These are phyloP conservation scores for Pelecanoides urinatrix DNA, from an alignment of 2,113 vertebrate genomes.

Conservation along the genomic window DNA sequence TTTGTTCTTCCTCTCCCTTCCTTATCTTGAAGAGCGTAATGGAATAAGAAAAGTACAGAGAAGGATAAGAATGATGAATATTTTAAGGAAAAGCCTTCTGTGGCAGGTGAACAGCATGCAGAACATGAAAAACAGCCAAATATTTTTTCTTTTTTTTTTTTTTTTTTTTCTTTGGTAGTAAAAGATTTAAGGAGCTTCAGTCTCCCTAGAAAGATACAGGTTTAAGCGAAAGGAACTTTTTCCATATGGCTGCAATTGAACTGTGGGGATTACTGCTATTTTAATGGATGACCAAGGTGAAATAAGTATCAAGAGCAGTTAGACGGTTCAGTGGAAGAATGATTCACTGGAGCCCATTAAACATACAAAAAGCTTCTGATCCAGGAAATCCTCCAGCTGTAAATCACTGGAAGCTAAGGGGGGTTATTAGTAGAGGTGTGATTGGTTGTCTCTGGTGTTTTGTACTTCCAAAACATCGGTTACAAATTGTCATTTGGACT, in stretches of 20 bases:
- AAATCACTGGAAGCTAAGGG: not conserved
- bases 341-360: not conserved
- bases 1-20: not conserved
- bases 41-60: not conserved
- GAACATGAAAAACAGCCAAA: rapidly evolving
- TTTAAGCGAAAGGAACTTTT: not conserved
- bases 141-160: not conserved
- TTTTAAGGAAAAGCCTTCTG: not conserved
- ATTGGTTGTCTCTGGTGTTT: not conserved
- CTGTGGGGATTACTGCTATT: not conserved
- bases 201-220: not conserved
- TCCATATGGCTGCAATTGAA: not conserved
- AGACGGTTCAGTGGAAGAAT: not conserved
- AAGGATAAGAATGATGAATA: not conserved
- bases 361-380: not conserved
- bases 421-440: not conserved
- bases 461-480: not conserved
- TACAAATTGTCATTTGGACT: not conserved
- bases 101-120: not conserved
- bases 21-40: not conserved
- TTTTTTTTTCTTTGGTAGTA: not conserved
- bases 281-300: not conserved
- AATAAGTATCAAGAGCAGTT: not conserved
- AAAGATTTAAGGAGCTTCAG: not conserved
- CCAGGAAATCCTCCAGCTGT: not conserved